phyloP scores from a whole-genome alignment of 2,113 vertebrate genomes.

The Panthera leo region DNA sequence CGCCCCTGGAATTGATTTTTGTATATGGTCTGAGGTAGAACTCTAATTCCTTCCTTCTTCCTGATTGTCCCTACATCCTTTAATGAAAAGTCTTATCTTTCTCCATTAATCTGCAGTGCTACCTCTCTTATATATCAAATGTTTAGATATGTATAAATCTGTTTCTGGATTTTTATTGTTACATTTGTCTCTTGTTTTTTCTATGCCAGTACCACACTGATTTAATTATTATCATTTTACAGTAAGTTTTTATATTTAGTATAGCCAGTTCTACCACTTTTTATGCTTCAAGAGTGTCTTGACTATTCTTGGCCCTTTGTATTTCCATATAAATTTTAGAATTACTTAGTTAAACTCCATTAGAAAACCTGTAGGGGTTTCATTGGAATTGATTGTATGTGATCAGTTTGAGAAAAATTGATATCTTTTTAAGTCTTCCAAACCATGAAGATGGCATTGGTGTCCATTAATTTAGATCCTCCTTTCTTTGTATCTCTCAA shows the following conservation, averaged over 20 bases:
- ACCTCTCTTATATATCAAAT: background rate
- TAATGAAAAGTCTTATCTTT: conserved; percentile 7
- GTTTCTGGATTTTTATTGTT: conserved; percentile 30
- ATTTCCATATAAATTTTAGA: conserved; percentile 10
- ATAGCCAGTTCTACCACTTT: background rate
- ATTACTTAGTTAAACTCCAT: background rate
- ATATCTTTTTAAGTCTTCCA: background rate
- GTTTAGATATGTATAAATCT: background rate
- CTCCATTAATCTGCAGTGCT: background rate
- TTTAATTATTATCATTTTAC: background rate
- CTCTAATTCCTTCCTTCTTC: background rate
- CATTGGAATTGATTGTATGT: background rate
- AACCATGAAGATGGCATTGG: background rate
- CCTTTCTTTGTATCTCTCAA: background rate
- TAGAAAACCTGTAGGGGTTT: background rate
- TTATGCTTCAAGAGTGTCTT: background rate
- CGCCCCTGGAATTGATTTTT: background rate
- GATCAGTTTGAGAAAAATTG: conserved; percentile 36
- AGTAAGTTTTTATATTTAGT: background rate
- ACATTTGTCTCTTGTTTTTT: background rate
- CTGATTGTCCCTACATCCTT: background rate
- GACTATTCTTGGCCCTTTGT: background rate
- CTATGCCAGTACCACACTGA: background rate
- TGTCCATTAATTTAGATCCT: background rate
- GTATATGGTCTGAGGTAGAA: background rate